Evolutionary conservation across 2,797 vertebrate genomes (phyloP).

Genomic region (Eidolon dupreanum): DNA sequence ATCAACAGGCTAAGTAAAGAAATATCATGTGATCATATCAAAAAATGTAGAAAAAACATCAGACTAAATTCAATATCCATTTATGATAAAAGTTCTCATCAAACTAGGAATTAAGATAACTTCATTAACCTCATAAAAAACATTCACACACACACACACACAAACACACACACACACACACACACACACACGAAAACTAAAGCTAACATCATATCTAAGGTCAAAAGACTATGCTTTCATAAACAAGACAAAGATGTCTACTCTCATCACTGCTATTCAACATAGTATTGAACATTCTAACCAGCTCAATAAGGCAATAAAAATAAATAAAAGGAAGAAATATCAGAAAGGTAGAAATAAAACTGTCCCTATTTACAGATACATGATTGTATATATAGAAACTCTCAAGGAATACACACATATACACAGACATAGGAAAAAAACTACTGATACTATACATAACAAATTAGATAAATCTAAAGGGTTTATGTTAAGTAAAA

Average conservation of each 20-base stretch:
- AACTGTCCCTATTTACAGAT: too few relatives aligned
- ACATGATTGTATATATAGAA: not conserved
- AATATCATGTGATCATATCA: not conserved
- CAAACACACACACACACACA: too few relatives aligned
- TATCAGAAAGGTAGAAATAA: too few relatives aligned
- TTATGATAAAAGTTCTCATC: conserved; percentile 12
- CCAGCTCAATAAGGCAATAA: not conserved
- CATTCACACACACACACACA: not conserved
- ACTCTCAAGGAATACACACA: not conserved
- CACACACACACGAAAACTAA: not conserved
- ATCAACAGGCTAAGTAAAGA: not conserved
- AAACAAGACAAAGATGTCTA: not conserved
- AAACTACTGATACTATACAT: not conserved
- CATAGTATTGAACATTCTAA: not conserved
- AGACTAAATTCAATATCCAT: conserved; percentile 12
- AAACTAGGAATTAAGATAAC: not conserved
- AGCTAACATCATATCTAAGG: not conserved
- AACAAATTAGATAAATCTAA: not conserved
- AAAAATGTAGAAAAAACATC: not conserved
- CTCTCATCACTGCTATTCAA: not conserved
- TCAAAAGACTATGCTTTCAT: not conserved
- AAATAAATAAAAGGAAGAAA: not conserved
- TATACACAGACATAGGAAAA: not conserved
- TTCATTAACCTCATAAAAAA: not conserved
- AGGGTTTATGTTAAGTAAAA: not conserved